phyloP scores from a whole-genome alignment of 2,113 vertebrate genomes.

The Eubucco bourcierii region DNA sequence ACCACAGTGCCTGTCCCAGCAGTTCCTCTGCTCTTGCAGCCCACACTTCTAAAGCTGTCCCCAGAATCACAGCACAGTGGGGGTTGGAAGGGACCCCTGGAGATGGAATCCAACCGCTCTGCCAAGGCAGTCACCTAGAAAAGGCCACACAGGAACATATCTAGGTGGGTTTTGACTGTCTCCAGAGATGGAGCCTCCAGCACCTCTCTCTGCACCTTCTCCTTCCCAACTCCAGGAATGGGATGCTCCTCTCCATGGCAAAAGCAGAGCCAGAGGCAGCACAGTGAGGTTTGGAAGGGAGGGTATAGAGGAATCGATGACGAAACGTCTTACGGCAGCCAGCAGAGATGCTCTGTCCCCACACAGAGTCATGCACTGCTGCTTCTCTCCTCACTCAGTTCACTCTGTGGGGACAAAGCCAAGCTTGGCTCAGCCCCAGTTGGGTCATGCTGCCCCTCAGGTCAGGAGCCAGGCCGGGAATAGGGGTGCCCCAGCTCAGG shows the following conservation, averaged over 20 bases:
- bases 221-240: not conserved
- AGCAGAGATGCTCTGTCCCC: not conserved
- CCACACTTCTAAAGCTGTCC: not conserved
- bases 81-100: too few relatives aligned
- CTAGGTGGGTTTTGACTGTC: too few relatives aligned
- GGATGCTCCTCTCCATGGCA: not conserved
- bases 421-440: not conserved
- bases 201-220: not conserved
- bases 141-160: too few relatives aligned
- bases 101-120: too few relatives aligned
- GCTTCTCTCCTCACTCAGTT: not conserved
- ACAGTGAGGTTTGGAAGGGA: not conserved
- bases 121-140: too few relatives aligned
- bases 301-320: not conserved
- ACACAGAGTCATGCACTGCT: not conserved
- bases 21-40: not conserved
- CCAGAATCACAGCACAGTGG: too few relatives aligned
- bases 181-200: too few relatives aligned
- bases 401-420: not conserved
- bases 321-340: not conserved
- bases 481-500: not conserved
- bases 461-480: not conserved
- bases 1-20: not conserved
- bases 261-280: not conserved
- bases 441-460: not conserved